Evolutionary conservation across 1,140 invertebrate genomes (phyloP).

Genomic region (Cyphomyrmex costatus): DNA sequence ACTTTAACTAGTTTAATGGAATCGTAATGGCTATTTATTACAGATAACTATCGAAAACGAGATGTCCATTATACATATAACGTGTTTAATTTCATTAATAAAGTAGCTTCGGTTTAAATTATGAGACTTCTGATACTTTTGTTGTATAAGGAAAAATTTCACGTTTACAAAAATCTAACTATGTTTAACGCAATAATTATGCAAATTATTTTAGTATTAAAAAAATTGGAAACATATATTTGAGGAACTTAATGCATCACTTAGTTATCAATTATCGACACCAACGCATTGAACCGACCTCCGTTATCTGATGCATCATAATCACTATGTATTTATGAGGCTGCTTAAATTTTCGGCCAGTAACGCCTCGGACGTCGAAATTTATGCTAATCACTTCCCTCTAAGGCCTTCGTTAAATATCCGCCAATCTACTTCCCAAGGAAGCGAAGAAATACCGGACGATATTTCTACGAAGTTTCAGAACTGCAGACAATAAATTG

Average conservation of each 20-base stretch:
- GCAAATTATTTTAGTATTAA: conserved; percentile 15
- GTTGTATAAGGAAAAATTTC: background rate
- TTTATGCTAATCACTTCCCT: conserved; percentile 53
- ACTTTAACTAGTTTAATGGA: conserved; percentile 1
- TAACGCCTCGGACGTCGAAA: conserved; percentile 15
- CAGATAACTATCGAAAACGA: background rate
- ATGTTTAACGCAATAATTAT: background rate
- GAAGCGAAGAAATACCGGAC: background rate
- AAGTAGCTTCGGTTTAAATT: background rate
- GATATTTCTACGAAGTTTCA: conserved; percentile 16
- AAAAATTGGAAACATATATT: conserved; percentile 8
- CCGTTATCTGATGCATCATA: conserved; percentile 62
- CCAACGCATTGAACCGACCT: background rate
- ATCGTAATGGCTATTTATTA: background rate
- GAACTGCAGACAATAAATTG: conserved; percentile 5
- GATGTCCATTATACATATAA: background rate
- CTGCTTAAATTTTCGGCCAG: conserved; percentile 20
- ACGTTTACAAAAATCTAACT: background rate
- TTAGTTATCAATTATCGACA: conserved; percentile 34
- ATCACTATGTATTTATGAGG: conserved; percentile 27
- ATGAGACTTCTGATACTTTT: background rate
- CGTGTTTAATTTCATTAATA: background rate
- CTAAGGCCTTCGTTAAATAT: conserved; percentile 10
- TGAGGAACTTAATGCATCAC: background rate
- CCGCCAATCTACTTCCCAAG: background rate